These are phyloP conservation scores for Erinaceus europaeus DNA, from an alignment of 2,113 vertebrate genomes.

Conservation along the genomic window DNA sequence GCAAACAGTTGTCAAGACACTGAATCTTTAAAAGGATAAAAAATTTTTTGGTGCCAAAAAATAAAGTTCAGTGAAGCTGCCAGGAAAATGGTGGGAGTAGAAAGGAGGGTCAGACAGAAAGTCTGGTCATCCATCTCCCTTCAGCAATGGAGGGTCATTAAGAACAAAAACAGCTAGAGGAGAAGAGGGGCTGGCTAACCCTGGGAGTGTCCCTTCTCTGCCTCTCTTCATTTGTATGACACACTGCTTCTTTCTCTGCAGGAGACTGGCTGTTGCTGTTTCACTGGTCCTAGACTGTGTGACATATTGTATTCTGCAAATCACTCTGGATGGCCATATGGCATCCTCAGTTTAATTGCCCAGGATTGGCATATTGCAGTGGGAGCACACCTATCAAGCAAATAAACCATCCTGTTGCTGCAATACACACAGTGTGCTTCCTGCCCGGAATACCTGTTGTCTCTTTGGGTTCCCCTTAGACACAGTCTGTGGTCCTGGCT, in stretches of 20 bases:
- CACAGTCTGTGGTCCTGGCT: not conserved
- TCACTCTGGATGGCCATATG: not conserved
- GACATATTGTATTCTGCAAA: conserved; percentile 35
- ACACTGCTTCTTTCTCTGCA: not conserved
- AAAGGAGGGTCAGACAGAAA: not conserved
- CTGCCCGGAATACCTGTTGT: not conserved
- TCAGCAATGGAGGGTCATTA: not conserved
- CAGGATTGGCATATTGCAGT: not conserved
- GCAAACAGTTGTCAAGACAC: not conserved
- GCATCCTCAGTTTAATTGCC: fast-evolving
- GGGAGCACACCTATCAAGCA: not conserved
- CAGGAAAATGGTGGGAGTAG: not conserved
- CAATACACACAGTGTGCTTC: conserved; percentile 19
- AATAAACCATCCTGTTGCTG: not conserved
- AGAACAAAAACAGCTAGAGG: not conserved
- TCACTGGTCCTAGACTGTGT: not conserved
- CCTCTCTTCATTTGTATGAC: not conserved
- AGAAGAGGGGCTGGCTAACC: not conserved
- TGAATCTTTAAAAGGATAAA: not conserved
- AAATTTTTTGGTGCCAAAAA: not conserved
- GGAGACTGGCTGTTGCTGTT: not conserved
- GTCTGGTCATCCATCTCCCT: not conserved
- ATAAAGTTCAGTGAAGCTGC: not conserved
- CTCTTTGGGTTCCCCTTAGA: not conserved
- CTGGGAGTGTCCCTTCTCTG: not conserved